These are phyloP conservation scores for Sesia apiformis DNA, from an alignment of 2,888 invertebrate genomes.

Conservation along the genomic window DNA sequence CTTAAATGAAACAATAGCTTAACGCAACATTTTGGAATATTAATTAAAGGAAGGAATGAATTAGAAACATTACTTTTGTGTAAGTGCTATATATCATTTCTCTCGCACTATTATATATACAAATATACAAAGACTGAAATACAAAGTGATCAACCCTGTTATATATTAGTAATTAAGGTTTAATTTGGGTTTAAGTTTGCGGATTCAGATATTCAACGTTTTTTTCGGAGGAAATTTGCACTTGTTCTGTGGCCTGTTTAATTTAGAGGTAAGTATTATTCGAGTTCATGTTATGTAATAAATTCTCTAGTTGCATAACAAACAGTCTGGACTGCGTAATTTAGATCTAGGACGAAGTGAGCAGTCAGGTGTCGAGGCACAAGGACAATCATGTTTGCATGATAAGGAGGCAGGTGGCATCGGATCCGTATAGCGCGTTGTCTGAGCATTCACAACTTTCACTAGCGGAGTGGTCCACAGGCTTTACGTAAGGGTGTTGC, in stretches of 20 bases:
- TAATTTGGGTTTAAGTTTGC: no score
- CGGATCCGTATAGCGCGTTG: conserved; percentile 8
- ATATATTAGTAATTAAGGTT: no score
- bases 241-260: not conserved
- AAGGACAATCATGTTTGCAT: not conserved
- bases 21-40: no score
- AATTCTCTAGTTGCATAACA: not conserved
- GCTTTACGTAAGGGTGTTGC: conserved; percentile 71
- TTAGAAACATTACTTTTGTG: no score
- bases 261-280: not conserved
- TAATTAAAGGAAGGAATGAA: no score
- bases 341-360: not conserved
- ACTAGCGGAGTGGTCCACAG: conserved; percentile 38
- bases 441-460: conserved; percentile 54
- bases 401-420: not conserved
- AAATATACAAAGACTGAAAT: no score
- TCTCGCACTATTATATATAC: no score
- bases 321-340: not conserved
- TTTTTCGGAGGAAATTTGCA: no score
- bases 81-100: no score
- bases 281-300: not conserved
- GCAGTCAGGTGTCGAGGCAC: not conserved
- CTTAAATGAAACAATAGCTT: no score
- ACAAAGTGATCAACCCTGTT: no score
- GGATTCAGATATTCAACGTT: no score